Evolutionary conservation across 2,113 vertebrate species (phyloP).

Genomic region (Stegostoma tigrinum): DNA sequence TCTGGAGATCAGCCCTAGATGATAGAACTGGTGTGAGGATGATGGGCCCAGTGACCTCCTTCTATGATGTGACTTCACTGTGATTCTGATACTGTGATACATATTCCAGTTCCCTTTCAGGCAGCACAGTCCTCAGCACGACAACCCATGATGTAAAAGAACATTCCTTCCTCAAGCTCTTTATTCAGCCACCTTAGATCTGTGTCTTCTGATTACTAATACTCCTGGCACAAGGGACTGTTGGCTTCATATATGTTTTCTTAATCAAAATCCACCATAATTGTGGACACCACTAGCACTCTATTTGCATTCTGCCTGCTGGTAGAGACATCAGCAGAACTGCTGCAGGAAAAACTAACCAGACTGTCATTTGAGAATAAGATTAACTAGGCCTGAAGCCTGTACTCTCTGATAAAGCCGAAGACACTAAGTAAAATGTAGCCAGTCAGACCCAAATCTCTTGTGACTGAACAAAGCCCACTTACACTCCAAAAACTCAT

Average conservation of each 20-base stretch:
- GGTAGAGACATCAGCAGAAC: neutral
- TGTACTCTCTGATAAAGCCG: no score
- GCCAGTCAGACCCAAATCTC: neutral
- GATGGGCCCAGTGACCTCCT: no score
- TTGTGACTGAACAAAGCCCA: constrained; percentile 12
- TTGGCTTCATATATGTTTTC: neutral
- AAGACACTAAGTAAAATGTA: neutral
- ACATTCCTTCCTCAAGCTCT: neutral
- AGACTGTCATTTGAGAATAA: neutral
- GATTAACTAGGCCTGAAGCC: neutral
- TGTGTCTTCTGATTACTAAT: neutral
- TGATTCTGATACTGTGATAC: no score
- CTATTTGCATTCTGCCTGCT: neutral
- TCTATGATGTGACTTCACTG: no score
- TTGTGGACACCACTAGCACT: neutral
- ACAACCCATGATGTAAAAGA: neutral
- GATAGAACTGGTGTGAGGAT: no score
- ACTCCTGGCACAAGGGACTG: neutral
- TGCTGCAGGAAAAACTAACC: neutral
- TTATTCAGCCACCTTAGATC: neutral
- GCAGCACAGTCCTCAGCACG: neutral
- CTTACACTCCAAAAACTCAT: neutral
- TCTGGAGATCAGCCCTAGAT: no score
- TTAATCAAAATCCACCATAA: neutral
- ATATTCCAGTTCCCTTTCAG: neutral